Base-by-base conservation (phyloP, 2,113 vertebrate species). In the Peromyscus californicus region DNA sequence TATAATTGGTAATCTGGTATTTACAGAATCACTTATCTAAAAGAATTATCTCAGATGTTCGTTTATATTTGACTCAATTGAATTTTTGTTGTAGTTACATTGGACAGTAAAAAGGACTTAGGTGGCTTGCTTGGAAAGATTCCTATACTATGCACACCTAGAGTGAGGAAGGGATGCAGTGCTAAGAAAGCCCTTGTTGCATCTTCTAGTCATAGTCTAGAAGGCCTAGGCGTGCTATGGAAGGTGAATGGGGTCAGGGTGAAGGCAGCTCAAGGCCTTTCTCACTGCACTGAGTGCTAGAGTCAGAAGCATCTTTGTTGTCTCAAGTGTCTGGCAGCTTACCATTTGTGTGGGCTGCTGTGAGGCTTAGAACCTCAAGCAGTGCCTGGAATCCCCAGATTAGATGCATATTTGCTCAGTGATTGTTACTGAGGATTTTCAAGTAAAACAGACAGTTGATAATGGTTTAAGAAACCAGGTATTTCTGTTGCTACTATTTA, bases 401-500 rank as follows among this genome's bases (percentile, higher is more conserved):
- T 61, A 42, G 11, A 61, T 39, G 39, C 12, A 17, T 29, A 61
- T 24, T 61, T 61, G n/a, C 80, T 42, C 36, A 84, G 2, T 61
- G n/a, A 39, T 29, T 29, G 22, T 29, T 61, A 61, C n/a, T 84
- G n/a, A 61, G 36, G n/a, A 39, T 13, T 61, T 11, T 26, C 39
- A 11, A 29, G 36, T 61, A 29, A 61, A 59, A 59, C 24, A 83
- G 54, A 1, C 54, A 82, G 36, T 15, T 59, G 36, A 36, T n/a
- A 39, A 82, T n/a, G 3, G n/a, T 13, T 84, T 61, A 42, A 89
- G 39, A 89, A 92, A 36, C 16, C 36, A 89, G 61, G 4, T 75
- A 54, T 45, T 87, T 92, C 33, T 90, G n/a, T 94, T 94, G 63
- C 22, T 88, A 63, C 36, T 63, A 74, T 24, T 96, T 42, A 63